Base-by-base conservation (phyloP, 2,113 vertebrate species). In the Saccopteryx leptura region DNA sequence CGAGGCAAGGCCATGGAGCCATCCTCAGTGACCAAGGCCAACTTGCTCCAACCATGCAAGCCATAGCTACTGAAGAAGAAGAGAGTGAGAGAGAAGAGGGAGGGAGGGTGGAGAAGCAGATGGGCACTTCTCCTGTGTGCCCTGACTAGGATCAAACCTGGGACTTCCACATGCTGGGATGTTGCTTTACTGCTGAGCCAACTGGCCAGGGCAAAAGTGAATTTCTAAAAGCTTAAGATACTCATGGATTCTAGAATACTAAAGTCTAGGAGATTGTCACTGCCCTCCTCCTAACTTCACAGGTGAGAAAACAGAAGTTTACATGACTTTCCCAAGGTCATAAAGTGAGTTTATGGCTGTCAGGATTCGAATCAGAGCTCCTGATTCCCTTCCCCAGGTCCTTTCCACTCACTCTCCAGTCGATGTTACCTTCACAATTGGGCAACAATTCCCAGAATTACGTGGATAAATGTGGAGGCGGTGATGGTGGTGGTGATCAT, bases 181-280 rank as follows among this genome's bases (percentile, higher is more conserved):
- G 39, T 39, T 39, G 39, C 39, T 39, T 39, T 39, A 39, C 39
- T 39, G 39, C 39, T 39, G 39, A 39, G 39, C 39, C 39, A 39
- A 39, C 39, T 39, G 39, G 39, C 39, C 39, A 39, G 39, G 39
- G 39, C 39, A 39, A 39, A 91, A 91, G 52, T 63, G 79, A 90
- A 84, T 91, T 94, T 94, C 75, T 69, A 91, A 95, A 95, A 90
- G 92, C 96, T 75, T 63, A 9, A 65, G 60, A 90, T 58, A 60
- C 69, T 79, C 58, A 8, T 26, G 87, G 19, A 91, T 66, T 87
- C 31, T 50, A 93, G 18, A 84, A 85, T 26, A 28, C 24, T 21
- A 0, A 60, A 74, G 79, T 81, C 90, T 60, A 69, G 13, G 33
- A 69, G 54, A 82, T 24, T 0, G 0, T 28, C 76, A 14, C 33